Percentiles rank a stretch among this genome's conserved stretches.
Conservation (phyloP, 2,797 vertebrate genomes). For the Acomys russatus region DNA sequence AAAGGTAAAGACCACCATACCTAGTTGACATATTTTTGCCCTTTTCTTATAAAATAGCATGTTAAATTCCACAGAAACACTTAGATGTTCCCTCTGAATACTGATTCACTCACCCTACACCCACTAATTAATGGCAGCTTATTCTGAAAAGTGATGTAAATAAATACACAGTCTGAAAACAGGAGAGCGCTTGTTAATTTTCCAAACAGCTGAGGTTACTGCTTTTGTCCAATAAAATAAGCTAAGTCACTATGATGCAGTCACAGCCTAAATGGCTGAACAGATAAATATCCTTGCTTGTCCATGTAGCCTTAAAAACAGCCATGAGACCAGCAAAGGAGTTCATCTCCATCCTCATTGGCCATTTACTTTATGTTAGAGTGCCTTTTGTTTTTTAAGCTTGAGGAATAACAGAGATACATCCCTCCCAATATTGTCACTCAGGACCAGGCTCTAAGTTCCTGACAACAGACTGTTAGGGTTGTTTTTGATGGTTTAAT, state of each 20-base stretch:
- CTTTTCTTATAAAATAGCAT: not conserved
- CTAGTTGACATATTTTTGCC: not conserved
- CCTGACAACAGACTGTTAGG: not conserved
- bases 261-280: not conserved
- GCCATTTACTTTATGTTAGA: not conserved
- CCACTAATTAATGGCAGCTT: slow-evolving; percentile 27
- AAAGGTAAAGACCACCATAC: too few relatives aligned
- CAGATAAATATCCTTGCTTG: not conserved
- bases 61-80: slow-evolving; percentile 6
- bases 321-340: not conserved
- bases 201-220: slow-evolving; percentile 37
- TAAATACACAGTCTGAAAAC: slow-evolving; percentile 22
- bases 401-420: not conserved
- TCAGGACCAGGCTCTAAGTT: not conserved
- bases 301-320: not conserved
- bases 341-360: not conserved
- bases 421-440: not conserved
- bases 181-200: slow-evolving; percentile 23
- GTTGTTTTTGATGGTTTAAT: not conserved
- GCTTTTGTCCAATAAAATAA: slow-evolving; percentile 24
- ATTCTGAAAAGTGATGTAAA: slow-evolving; percentile 6
- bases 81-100: not conserved
- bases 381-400: not conserved
- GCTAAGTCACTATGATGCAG: not conserved
- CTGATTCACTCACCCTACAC: slow-evolving; percentile 26